Percentiles rank a stretch among this genome's conserved stretches.
phyloP scores from a whole-genome alignment of 2,797 vertebrate genomes.

The Gouania willdenowi region DNA sequence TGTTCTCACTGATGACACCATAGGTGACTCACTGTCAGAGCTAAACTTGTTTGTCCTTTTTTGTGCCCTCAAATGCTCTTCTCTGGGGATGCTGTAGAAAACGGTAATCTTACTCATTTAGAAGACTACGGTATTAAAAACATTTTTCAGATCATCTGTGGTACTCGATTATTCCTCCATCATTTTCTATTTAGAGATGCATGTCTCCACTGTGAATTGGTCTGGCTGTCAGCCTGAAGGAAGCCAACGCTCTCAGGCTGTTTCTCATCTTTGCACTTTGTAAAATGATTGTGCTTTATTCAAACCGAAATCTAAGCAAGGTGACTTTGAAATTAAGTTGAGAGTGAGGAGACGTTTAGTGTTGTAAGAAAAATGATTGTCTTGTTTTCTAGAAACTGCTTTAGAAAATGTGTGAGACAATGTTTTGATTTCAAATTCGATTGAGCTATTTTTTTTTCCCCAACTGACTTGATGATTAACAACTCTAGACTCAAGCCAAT shows the following conservation, averaged over 20 bases:
- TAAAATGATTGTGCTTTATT: conserved; percentile 36
- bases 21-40: conserved; percentile 24
- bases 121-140: conserved; percentile 16
- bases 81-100: conserved; percentile 14
- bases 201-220: conserved; percentile 35
- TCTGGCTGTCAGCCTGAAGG: conserved; percentile 22
- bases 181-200: conserved; percentile 37
- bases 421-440: neutral
- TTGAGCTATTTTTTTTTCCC: no score
- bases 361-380: no score
- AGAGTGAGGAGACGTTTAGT: conserved; percentile 11
- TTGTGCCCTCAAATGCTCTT: conserved; percentile 8
- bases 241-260: conserved; percentile 14
- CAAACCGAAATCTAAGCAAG: conserved; percentile 26
- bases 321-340: conserved; percentile 14
- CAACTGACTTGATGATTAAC: no score
- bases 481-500: no score
- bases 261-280: conserved; percentile 37
- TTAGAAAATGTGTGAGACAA: no score
- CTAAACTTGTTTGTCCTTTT: conserved; percentile 25
- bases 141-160: conserved; percentile 23
- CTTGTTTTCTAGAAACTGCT: no score
- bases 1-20: conserved; percentile 17
- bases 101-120: conserved; percentile 8
- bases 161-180: conserved; percentile 27